Percentiles rank a stretch among this genome's conserved stretches.
Evolutionary conservation across 2,888 invertebrate genomes (phyloP).

Genomic region (Cephus runcator): DNA sequence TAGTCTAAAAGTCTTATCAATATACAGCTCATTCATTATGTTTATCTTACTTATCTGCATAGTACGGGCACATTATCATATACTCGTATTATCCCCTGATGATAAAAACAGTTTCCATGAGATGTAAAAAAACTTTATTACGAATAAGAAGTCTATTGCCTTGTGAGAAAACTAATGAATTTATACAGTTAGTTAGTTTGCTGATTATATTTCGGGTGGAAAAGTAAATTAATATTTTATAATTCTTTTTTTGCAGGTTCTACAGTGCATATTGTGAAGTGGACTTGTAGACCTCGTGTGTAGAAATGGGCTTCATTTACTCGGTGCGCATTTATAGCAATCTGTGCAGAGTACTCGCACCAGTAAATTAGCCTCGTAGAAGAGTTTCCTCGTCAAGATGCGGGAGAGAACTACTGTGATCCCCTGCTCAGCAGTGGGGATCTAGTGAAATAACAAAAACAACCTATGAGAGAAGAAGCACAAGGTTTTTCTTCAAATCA

Average conservation of each 20-base stretch:
- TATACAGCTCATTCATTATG: not conserved
- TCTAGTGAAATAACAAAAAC: constrained; percentile 33
- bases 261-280: not conserved
- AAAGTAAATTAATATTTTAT: not conserved
- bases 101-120: not conserved
- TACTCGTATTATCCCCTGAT: not conserved
- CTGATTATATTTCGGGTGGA: not conserved
- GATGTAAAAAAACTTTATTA: not conserved
- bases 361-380: not conserved
- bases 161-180: not conserved
- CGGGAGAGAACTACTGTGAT: constrained; percentile 55
- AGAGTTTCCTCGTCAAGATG: constrained; percentile 46
- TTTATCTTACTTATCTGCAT: not conserved
- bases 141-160: not conserved
- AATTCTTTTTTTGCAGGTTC: not conserved
- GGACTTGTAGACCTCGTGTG: not conserved
- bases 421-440: constrained; percentile 54
- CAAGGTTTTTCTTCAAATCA: not conserved
- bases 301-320: constrained; percentile 12
- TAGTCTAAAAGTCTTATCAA: not conserved
- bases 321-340: not conserved
- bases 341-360: not conserved
- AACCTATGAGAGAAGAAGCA: not conserved
- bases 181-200: not conserved
- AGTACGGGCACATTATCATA: not conserved